Percentiles rank a stretch among this genome's conserved stretches.
Evolutionary conservation across 1,140 invertebrate species (phyloP).

Genomic region (Coptotermes formosanus): DNA sequence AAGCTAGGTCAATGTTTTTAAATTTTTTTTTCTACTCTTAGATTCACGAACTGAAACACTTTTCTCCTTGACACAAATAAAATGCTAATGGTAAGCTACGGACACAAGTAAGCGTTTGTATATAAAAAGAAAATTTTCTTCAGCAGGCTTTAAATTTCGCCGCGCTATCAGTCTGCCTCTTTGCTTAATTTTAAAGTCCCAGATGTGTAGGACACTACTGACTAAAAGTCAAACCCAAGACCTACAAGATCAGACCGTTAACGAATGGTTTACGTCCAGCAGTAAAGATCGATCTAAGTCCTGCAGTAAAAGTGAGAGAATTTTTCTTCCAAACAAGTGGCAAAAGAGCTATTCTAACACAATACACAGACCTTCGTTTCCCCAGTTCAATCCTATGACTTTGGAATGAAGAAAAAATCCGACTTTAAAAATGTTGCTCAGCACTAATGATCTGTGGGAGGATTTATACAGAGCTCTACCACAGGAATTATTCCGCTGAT

Average conservation of each 20-base stretch:
- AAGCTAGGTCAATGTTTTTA: too few relatives aligned
- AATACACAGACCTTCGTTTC: background rate
- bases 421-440: background rate
- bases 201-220: background rate
- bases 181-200: background rate
- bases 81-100: too few relatives aligned
- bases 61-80: too few relatives aligned
- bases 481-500: background rate
- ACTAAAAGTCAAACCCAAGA: background rate
- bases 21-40: too few relatives aligned
- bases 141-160: too few relatives aligned
- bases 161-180: too few relatives aligned
- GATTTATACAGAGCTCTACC: background rate
- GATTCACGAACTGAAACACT: too few relatives aligned
- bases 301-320: background rate
- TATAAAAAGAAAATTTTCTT: too few relatives aligned
- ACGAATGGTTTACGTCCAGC: background rate
- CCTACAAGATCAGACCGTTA: background rate
- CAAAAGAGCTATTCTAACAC: background rate
- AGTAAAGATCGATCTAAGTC: background rate
- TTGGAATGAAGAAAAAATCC: background rate
- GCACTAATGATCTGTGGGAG: background rate
- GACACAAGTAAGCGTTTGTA: too few relatives aligned
- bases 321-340: background rate
- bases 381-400: background rate